Evolutionary conservation across 2,888 invertebrate species (phyloP).

Genomic region (Luperina testacea): DNA sequence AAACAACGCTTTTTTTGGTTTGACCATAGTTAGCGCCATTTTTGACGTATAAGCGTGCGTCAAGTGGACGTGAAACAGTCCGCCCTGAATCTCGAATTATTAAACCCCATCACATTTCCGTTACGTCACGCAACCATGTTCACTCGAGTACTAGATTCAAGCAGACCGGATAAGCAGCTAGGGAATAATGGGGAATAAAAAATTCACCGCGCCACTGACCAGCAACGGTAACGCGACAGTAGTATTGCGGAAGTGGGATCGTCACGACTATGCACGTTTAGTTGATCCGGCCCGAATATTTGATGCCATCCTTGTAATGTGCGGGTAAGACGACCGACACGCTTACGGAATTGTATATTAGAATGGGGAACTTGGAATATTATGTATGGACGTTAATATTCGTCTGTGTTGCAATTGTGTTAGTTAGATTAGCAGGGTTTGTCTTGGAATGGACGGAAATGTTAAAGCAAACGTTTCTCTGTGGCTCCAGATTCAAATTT

Average conservation of each 20-base stretch:
- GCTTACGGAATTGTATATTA: slow-evolving; percentile 63
- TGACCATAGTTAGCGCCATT: too few relatives aligned
- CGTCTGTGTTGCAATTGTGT: slow-evolving; percentile 24
- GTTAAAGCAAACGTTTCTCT: slow-evolving; percentile 8
- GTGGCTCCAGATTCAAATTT: background rate
- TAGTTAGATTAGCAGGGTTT: slow-evolving; percentile 35
- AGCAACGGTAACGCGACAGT: slow-evolving; percentile 64
- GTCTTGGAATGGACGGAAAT: slow-evolving; percentile 21
- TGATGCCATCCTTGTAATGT: slow-evolving; percentile 67
- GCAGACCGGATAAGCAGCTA: slow-evolving; percentile 80
- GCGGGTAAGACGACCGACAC: slow-evolving; percentile 44
- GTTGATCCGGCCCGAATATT: slow-evolving; percentile 72
- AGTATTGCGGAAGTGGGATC: slow-evolving; percentile 67
- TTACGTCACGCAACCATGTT: slow-evolving; percentile 63
- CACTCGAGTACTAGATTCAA: slow-evolving; percentile 74
- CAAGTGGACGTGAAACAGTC: too few relatives aligned
- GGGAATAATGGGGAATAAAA: slow-evolving; percentile 86
- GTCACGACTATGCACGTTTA: slow-evolving; percentile 57
- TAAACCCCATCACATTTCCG: slow-evolving; percentile 62
- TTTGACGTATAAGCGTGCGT: too few relatives aligned
- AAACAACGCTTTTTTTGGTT: too few relatives aligned
- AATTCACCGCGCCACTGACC: slow-evolving; percentile 78
- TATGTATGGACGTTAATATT: slow-evolving; percentile 44
- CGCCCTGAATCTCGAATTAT: slow-evolving; percentile 7
- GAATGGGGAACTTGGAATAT: slow-evolving; percentile 31